Conservation (phyloP, 2,113 vertebrate species). For the Chrysochloris asiatica region DNA sequence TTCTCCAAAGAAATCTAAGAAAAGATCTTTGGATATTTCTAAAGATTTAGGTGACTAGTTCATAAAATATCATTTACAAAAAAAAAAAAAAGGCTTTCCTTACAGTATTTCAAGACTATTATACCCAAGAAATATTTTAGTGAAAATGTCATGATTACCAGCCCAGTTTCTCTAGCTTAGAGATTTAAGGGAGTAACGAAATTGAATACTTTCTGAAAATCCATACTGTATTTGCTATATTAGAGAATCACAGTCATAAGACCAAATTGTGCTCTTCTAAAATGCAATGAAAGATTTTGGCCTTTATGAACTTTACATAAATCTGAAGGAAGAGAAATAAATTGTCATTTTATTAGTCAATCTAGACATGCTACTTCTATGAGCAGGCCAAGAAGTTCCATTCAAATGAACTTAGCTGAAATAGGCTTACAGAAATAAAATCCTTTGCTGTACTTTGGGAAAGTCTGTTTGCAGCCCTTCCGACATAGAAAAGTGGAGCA, state of each 20-base stretch:
- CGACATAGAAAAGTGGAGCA: conserved; percentile 40
- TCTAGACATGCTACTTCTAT: conserved; percentile 45
- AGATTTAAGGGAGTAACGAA: conserved; percentile 50
- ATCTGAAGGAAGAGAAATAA: conserved; percentile 52
- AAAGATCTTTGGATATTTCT: neutral
- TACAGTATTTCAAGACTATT: conserved; percentile 47
- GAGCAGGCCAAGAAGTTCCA: conserved; percentile 49
- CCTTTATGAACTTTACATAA: conserved; percentile 60
- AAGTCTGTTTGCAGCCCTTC: conserved; percentile 35
- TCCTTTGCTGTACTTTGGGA: conserved; percentile 58
- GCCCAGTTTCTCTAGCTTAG: conserved; percentile 22
- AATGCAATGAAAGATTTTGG: conserved; percentile 15
- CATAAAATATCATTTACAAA: neutral
- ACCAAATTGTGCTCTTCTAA: conserved; percentile 12
- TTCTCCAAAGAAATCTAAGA: conserved; percentile 19
- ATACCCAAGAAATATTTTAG: neutral
- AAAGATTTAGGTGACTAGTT: conserved; percentile 53
- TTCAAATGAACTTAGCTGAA: conserved; percentile 62
- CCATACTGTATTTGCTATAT: conserved; percentile 26
- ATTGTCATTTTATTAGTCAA: conserved; percentile 55
- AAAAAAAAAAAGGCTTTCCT: neutral
- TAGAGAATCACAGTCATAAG: conserved; percentile 41
- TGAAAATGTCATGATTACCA: conserved; percentile 29
- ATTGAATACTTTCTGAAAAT: conserved; percentile 38
- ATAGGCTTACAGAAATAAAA: conserved; percentile 57